A percentile compares a stretch with the other conserved stretches of the same genome.
These are phyloP conservation scores for Drosophila virilis DNA, from an alignment of 1,140 invertebrate species.

Conservation along the genomic window DNA sequence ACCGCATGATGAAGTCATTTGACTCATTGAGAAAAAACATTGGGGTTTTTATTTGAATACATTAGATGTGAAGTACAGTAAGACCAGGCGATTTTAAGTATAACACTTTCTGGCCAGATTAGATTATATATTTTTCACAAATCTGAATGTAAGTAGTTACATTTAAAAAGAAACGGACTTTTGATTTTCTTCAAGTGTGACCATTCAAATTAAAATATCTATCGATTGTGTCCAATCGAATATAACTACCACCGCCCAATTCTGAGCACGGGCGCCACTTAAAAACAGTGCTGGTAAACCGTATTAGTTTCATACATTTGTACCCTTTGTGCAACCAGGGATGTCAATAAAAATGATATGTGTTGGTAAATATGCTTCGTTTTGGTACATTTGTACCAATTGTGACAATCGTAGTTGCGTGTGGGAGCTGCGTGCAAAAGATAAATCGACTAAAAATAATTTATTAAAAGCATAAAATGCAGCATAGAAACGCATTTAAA, in stretches of 20 bases:
- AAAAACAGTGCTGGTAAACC: slow-evolving; percentile 3
- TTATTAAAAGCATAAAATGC: slow-evolving; percentile 1
- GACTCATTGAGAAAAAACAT: background rate
- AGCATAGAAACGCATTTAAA: slow-evolving; percentile 25
- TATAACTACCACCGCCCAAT: background rate
- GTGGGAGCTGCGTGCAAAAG: slow-evolving; percentile 12
- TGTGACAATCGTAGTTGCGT: slow-evolving; percentile 23
- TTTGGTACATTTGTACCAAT: slow-evolving; percentile 27
- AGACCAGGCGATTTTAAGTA: background rate
- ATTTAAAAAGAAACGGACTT: background rate
- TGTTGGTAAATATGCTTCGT: slow-evolving; percentile 16
- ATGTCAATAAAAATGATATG: background rate
- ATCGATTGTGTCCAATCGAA: background rate
- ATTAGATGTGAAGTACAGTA: background rate
- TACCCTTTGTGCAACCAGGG: slow-evolving; percentile 11
- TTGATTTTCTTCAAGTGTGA: background rate
- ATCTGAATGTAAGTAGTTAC: background rate
- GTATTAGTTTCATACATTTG: background rate
- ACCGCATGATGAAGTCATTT: slow-evolving; percentile 7
- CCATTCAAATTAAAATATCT: background rate
- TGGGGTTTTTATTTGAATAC: background rate
- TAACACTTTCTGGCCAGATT: too few relatives aligned
- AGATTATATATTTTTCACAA: background rate
- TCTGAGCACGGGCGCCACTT: background rate
- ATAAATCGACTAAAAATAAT: slow-evolving; percentile 19